Evolutionary conservation across 2,113 vertebrate genomes (phyloP).

Genomic region (Vulpes ferrilata): DNA sequence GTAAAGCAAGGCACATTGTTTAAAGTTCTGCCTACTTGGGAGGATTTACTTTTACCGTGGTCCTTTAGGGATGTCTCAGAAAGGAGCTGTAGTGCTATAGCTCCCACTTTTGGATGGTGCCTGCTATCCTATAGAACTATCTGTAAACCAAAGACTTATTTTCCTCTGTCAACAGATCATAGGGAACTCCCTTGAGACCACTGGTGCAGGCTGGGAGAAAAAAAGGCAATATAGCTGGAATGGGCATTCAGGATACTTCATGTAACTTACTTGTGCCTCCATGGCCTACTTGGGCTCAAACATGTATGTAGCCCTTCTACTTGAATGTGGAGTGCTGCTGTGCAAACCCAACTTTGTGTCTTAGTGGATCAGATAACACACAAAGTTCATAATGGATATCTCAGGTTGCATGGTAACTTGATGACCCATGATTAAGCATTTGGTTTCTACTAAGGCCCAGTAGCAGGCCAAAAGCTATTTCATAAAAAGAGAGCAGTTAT

Average conservation of each 20-base stretch:
- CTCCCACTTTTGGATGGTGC: not conserved
- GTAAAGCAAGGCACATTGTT: not conserved
- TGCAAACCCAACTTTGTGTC: not conserved
- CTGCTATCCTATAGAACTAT: not conserved
- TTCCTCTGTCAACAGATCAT: not conserved
- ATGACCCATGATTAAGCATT: not conserved
- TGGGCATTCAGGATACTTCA: not conserved
- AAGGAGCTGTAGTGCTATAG: not conserved
- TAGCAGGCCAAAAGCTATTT: not conserved
- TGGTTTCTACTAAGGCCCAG: not conserved
- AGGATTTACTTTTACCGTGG: not conserved
- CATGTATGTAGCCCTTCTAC: not conserved
- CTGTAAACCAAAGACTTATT: not conserved
- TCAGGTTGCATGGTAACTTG: not conserved
- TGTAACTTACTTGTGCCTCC: not conserved
- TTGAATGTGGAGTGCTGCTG: not conserved
- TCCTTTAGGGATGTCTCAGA: not conserved
- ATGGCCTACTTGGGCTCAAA: not conserved
- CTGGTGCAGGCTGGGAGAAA: not conserved
- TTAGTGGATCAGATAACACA: not conserved
- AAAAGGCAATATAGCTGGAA: not conserved
- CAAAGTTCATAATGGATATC: not conserved
- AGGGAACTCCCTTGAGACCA: not conserved
- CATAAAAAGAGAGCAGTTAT: not conserved
- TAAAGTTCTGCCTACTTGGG: not conserved